These are phyloP conservation scores for Sebastes melanostomus DNA, from an alignment of 2,797 vertebrate species.

Conservation along the genomic window DNA sequence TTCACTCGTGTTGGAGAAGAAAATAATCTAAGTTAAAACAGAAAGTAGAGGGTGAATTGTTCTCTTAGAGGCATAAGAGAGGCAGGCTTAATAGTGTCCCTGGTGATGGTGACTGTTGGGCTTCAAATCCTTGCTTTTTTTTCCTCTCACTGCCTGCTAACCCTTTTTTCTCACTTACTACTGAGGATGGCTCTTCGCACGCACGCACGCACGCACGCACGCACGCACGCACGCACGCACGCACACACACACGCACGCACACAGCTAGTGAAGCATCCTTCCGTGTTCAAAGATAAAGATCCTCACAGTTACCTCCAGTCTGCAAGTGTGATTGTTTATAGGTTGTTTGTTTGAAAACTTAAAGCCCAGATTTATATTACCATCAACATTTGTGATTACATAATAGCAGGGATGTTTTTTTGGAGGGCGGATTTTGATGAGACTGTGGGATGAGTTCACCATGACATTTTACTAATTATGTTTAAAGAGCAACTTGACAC, in stretches of 20 bases:
- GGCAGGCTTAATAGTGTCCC: conserved; percentile 59
- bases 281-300: conserved; percentile 25
- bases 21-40: conserved; percentile 19
- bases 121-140: conserved; percentile 31
- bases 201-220: not conserved
- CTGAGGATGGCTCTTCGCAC: conserved; percentile 2
- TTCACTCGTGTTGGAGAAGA: not conserved
- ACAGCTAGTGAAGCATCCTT: conserved; percentile 2
- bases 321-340: conserved; percentile 10
- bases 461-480: not conserved
- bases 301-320: conserved; percentile 13
- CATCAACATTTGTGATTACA: not conserved
- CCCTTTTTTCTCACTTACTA: conserved; percentile 11
- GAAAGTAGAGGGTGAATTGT: conserved; percentile 34
- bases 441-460: not conserved
- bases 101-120: conserved; percentile 32
- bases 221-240: not conserved
- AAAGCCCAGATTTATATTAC: not conserved
- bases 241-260: not conserved
- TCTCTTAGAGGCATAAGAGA: conserved; percentile 41
- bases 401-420: not conserved
- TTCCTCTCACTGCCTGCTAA: conserved; percentile 1
- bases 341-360: conserved; percentile 2
- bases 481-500: conserved; percentile 1
- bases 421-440: not conserved